Evolutionary conservation across 2,113 vertebrate species (phyloP).

Genomic region (Dicentrarchus labrax): DNA sequence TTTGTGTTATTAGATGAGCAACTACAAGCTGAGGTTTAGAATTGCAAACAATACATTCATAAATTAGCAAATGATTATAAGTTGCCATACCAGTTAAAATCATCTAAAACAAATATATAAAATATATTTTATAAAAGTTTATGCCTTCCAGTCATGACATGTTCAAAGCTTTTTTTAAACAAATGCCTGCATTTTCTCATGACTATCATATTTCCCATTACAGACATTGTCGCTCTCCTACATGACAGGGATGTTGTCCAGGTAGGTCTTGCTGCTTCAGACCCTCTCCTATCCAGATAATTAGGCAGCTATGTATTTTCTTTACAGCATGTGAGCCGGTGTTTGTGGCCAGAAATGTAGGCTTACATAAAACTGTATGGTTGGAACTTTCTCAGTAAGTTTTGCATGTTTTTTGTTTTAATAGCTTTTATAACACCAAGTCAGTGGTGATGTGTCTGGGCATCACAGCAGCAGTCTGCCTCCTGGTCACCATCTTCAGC

Average conservation of each 20-base stretch:
- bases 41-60: background rate
- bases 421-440: slow-evolving; percentile 93
- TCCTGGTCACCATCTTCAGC: slow-evolving; percentile 92
- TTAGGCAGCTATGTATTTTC: too few species aligned
- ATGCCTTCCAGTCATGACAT: background rate
- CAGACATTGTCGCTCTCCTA: slow-evolving; percentile 96
- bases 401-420: slow-evolving; percentile 8
- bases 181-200: background rate
- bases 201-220: slow-evolving; percentile 45
- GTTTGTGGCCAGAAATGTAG: too few species aligned
- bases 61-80: background rate
- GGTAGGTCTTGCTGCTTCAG: slow-evolving; percentile 71
- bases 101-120: background rate
- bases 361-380: too few species aligned
- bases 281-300: too few species aligned
- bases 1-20: background rate
- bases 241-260: slow-evolving; percentile 95
- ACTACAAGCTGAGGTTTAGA: background rate
- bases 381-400: too few species aligned
- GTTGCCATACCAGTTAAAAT: background rate
- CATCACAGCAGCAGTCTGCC: slow-evolving; percentile 92
- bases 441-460: slow-evolving; percentile 94
- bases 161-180: background rate
- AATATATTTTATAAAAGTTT: background rate
- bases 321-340: too few species aligned